These are phyloP conservation scores for Lymantria monacha DNA, from an alignment of 2,888 invertebrate genomes.

Conservation along the genomic window DNA sequence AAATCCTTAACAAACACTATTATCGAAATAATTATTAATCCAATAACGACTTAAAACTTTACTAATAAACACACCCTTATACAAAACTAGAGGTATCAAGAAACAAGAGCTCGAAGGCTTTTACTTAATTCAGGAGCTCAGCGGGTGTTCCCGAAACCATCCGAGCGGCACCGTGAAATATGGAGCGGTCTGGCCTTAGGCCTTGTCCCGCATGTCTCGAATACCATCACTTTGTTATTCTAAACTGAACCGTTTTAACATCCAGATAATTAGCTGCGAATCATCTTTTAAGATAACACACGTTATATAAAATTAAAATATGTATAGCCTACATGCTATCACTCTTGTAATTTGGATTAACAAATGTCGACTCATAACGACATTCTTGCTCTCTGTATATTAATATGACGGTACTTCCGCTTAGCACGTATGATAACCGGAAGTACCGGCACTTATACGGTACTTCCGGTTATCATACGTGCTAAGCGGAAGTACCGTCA, in stretches of 20 bases:
- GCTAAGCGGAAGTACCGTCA: too few relatives aligned
- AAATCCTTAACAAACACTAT: too few relatives aligned
- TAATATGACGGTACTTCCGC: too few relatives aligned
- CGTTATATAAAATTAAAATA: neutral
- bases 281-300: constrained; percentile 5
- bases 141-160: constrained; percentile 84
- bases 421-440: too few relatives aligned
- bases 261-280: constrained; percentile 43
- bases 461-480: too few relatives aligned
- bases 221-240: constrained; percentile 59
- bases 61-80: constrained; percentile 43
- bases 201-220: constrained; percentile 67
- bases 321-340: too few relatives aligned
- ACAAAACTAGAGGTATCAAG: constrained; percentile 71
- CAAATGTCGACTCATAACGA: too few relatives aligned
- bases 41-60: too few relatives aligned
- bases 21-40: too few relatives aligned
- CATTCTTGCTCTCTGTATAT: too few relatives aligned
- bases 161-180: constrained; percentile 74
- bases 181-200: constrained; percentile 71
- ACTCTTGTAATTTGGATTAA: too few relatives aligned
- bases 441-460: too few relatives aligned
- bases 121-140: constrained; percentile 88
- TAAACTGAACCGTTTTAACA: constrained; percentile 40
- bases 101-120: constrained; percentile 86